Percentiles rank a stretch among this genome's conserved stretches.
phyloP scores from a whole-genome alignment of 2,113 vertebrate genomes.

The Mionectes macconnelli region DNA sequence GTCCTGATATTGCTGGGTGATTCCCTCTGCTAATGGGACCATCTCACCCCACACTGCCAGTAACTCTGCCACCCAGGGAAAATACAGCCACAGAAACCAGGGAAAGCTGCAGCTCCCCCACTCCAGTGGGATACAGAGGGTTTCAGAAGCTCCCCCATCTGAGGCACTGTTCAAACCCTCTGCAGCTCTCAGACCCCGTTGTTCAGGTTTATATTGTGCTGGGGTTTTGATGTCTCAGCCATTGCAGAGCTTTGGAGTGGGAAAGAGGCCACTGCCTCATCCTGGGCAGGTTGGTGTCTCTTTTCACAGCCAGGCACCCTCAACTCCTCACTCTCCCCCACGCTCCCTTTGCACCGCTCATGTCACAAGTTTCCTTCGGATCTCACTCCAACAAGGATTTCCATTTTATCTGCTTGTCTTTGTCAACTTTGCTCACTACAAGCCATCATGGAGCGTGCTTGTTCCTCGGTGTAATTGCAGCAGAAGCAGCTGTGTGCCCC shows the following conservation, averaged over 20 bases:
- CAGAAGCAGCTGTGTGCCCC: neutral
- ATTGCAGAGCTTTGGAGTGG: neutral
- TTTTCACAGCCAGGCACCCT: neutral
- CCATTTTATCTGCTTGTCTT: neutral
- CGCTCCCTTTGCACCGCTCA: rapidly evolving
- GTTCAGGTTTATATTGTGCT: neutral
- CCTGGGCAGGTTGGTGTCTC: neutral
- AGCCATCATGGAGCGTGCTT: rapidly evolving
- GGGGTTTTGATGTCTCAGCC: neutral
- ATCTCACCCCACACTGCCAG: neutral
- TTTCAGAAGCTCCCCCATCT: neutral
- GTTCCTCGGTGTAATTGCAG: neutral
- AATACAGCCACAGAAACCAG: neutral
- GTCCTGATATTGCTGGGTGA: neutral
- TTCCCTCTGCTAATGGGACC: neutral
- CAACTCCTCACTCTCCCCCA: neutral
- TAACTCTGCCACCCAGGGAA: neutral
- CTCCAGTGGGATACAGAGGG: neutral
- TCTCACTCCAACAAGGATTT: neutral
- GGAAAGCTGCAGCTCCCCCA: neutral
- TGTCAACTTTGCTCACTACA: neutral
- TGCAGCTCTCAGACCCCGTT: conserved; percentile 38
- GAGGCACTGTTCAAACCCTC: neutral
- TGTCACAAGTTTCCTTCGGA: neutral
- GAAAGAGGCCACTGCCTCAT: neutral